A percentile compares a stretch with the other conserved stretches of the same genome.
phyloP scores from a whole-genome alignment of 23 tunicate genomes.

The Diplosoma virens region DNA sequence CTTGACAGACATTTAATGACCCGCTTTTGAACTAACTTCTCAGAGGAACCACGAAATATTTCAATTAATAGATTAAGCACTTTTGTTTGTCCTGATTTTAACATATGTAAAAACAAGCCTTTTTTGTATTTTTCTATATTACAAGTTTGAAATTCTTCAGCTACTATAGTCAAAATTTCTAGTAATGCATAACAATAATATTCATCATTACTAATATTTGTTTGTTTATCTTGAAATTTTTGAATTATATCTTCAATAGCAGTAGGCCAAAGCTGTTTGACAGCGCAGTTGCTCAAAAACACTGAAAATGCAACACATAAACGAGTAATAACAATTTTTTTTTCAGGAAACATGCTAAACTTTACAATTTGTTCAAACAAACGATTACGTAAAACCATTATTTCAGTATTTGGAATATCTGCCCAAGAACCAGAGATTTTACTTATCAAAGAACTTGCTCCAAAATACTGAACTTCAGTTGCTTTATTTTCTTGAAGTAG shows the following conservation, averaged over 20 bases:
- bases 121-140: slow-evolving; percentile 52
- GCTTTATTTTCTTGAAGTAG: slow-evolving; percentile 52
- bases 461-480: slow-evolving; percentile 92
- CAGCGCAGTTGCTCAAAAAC: slow-evolving; percentile 59
- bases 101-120: slow-evolving; percentile 41
- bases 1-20: slow-evolving; percentile 73
- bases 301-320: slow-evolving; percentile 89
- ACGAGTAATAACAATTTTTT: slow-evolving; percentile 74
- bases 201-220: neutral
- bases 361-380: slow-evolving; percentile 50
- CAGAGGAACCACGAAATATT: neutral
- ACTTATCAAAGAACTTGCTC: slow-evolving; percentile 78
- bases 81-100: slow-evolving; percentile 15
- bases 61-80: slow-evolving; percentile 15
- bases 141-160: slow-evolving; percentile 85
- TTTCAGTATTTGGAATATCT: slow-evolving; percentile 63
- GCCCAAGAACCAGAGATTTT: slow-evolving; percentile 74
- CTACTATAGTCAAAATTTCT: slow-evolving; percentile 77
- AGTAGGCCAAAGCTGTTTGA: slow-evolving; percentile 42
- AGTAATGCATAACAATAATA: slow-evolving; percentile 59
- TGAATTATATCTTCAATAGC: slow-evolving; percentile 73
- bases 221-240: slow-evolving; percentile 19
- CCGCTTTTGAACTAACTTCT: slow-evolving; percentile 8
- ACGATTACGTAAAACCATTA: slow-evolving; percentile 38
- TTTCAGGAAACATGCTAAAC: slow-evolving; percentile 31